Evolutionary conservation across 35 echinoderm and acorn worm genomes (phyloP).

Genomic region (Diadema setosum): DNA sequence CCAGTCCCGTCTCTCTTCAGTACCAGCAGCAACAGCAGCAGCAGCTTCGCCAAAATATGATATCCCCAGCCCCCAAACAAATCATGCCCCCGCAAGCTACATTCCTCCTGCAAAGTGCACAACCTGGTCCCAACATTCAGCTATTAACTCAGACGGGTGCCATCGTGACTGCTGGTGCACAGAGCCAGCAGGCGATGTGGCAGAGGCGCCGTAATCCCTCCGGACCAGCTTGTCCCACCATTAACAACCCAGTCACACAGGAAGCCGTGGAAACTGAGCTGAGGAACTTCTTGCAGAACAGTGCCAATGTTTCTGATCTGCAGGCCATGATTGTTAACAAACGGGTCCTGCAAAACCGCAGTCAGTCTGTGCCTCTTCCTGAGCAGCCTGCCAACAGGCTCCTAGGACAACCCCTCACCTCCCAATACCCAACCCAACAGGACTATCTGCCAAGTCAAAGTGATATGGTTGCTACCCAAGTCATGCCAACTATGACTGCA

Average conservation of each 20-base stretch:
- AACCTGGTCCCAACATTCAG: neutral
- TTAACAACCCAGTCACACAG: neutral
- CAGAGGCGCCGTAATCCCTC: slow-evolving; percentile 32
- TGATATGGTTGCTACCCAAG: neutral
- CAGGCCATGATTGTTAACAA: neutral
- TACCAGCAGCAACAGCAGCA: neutral
- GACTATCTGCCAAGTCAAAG: neutral
- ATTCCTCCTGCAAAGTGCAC: neutral
- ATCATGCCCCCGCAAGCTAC: neutral
- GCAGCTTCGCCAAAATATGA: neutral
- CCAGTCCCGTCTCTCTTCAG: slow-evolving; percentile 27
- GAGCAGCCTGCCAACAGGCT: slow-evolving; percentile 38
- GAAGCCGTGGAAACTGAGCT: slow-evolving; percentile 14
- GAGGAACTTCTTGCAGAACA: neutral
- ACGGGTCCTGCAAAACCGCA: neutral
- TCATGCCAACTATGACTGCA: neutral
- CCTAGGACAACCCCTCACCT: neutral
- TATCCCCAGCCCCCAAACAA: slow-evolving; percentile 11
- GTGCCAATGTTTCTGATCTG: neutral
- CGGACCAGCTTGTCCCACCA: slow-evolving; percentile 20
- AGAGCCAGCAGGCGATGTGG: neutral
- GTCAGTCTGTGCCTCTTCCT: slow-evolving; percentile 67
- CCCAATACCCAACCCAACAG: neutral
- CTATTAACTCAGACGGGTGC: neutral
- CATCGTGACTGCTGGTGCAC: neutral